Percentiles rank a stretch among this genome's conserved stretches.
These are phyloP conservation scores for Pelmatolapia mariae DNA, from an alignment of 2,113 vertebrate species.

Conservation along the genomic window DNA sequence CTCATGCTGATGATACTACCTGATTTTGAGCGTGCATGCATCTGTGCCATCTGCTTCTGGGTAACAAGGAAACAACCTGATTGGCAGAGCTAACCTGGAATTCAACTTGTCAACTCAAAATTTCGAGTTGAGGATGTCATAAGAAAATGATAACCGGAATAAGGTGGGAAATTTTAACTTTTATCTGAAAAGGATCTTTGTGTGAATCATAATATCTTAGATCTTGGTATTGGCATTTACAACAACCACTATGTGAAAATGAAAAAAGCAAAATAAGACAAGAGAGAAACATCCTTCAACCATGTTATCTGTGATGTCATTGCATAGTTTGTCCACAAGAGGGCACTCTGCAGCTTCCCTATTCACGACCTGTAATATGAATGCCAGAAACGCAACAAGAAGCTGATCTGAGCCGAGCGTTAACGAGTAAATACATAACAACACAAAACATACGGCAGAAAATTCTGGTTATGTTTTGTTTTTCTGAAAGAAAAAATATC, in stretches of 20 bases:
- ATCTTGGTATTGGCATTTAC: neutral
- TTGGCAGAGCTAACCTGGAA: neutral
- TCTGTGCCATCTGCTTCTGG: neutral
- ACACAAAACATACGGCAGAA: neutral
- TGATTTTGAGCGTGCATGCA: neutral
- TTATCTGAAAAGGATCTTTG: neutral
- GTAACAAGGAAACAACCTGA: neutral
- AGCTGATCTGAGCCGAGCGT: neutral
- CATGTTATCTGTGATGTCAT: neutral
- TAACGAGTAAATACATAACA: neutral
- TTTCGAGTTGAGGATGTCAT: neutral
- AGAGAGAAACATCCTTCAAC: neutral
- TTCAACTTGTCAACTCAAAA: neutral
- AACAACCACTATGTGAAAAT: neutral
- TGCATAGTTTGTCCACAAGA: neutral
- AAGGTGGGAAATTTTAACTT: neutral
- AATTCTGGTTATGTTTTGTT: neutral
- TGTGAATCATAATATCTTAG: neutral
- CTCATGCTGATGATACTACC: neutral
- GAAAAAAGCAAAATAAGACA: neutral
- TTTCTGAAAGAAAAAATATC: neutral
- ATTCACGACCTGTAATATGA: accelerated
- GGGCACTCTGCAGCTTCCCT: neutral
- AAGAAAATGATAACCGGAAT: neutral
- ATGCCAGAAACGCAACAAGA: neutral